Evolutionary conservation across 2,797 vertebrate species (phyloP).

Genomic region (Ctenopoma multispine): DNA sequence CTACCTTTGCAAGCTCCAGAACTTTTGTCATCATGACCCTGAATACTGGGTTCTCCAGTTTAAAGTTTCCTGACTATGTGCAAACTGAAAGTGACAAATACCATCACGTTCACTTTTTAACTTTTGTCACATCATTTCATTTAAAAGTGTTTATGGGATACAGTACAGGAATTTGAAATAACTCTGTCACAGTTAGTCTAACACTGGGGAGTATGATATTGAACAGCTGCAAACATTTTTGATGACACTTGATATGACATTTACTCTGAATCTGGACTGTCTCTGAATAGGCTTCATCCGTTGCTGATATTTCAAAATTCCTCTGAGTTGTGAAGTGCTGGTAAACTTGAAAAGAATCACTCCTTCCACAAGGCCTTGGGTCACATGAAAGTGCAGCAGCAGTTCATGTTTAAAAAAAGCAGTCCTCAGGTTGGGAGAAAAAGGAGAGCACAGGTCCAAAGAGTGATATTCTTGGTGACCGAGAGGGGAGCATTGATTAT

Average conservation of each 20-base stretch:
- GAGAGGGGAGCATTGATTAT: constrained; percentile 26
- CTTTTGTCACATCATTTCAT: constrained; percentile 21
- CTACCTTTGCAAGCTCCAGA: constrained; percentile 46
- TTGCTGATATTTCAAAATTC: neutral
- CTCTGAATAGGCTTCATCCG: neutral
- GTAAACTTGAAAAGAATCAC: constrained; percentile 16
- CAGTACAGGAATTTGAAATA: constrained; percentile 26
- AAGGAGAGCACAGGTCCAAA: constrained; percentile 5
- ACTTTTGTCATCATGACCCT: constrained; percentile 65
- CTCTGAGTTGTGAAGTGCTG: neutral
- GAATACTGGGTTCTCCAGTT: constrained; percentile 40
- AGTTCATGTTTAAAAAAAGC: constrained; percentile 10
- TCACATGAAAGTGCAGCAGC: constrained; percentile 30
- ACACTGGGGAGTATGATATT: neutral
- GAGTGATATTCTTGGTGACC: neutral
- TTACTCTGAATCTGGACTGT: constrained; percentile 2
- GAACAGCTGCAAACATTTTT: neutral
- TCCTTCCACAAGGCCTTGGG: constrained; percentile 14
- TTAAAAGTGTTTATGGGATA: constrained; percentile 33
- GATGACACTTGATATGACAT: constrained; percentile 20
- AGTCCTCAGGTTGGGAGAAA: constrained; percentile 5
- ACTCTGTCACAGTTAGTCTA: constrained; percentile 33
- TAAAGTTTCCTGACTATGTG: constrained; percentile 42
- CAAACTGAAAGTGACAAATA: constrained; percentile 38
- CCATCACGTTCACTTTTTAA: constrained; percentile 12